Percentiles rank a stretch among this genome's conserved stretches.
These are phyloP conservation scores for Tuberolachnus salignus DNA, from an alignment of 2,888 invertebrate species.

Conservation along the genomic window DNA sequence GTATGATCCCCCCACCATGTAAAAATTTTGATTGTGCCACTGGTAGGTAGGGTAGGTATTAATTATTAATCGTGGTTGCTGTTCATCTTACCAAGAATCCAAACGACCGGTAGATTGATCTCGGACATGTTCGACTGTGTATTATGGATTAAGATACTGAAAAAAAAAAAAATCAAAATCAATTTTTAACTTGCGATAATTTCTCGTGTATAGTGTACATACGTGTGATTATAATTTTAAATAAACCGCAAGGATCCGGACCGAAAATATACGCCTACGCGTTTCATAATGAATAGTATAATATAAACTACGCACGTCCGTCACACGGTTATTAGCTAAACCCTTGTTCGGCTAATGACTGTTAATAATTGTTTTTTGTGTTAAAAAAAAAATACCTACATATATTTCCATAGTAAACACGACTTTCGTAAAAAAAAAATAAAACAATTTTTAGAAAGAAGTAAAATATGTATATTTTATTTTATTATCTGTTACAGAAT, in stretches of 20 bases:
- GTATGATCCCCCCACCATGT: too few relatives aligned
- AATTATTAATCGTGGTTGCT: background rate
- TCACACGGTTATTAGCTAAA: too few relatives aligned
- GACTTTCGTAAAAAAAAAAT: too few relatives aligned
- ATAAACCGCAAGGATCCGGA: background rate
- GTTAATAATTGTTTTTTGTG: too few relatives aligned
- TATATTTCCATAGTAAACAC: too few relatives aligned
- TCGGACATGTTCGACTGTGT: constrained; percentile 21
- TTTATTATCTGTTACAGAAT: background rate
- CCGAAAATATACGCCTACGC: too few relatives aligned
- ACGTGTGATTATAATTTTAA: background rate
- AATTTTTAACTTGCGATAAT: constrained; percentile 1
- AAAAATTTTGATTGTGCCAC: too few relatives aligned
- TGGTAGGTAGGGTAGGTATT: background rate
- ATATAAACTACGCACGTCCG: background rate
- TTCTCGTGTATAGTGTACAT: too few relatives aligned
- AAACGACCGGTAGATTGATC: constrained; percentile 36
- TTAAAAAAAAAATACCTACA: too few relatives aligned
- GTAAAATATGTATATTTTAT: too few relatives aligned
- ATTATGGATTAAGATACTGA: background rate
- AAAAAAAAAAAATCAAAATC: constrained; percentile 1
- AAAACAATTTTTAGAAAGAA: too few relatives aligned
- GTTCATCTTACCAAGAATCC: constrained; percentile 41
- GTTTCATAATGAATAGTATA: background rate
- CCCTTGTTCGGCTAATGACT: too few relatives aligned